A percentile compares a stretch with the other conserved stretches of the same genome.
These are phyloP conservation scores for Onchidella celtica DNA, from an alignment of 2,888 invertebrate genomes.

Conservation along the genomic window DNA sequence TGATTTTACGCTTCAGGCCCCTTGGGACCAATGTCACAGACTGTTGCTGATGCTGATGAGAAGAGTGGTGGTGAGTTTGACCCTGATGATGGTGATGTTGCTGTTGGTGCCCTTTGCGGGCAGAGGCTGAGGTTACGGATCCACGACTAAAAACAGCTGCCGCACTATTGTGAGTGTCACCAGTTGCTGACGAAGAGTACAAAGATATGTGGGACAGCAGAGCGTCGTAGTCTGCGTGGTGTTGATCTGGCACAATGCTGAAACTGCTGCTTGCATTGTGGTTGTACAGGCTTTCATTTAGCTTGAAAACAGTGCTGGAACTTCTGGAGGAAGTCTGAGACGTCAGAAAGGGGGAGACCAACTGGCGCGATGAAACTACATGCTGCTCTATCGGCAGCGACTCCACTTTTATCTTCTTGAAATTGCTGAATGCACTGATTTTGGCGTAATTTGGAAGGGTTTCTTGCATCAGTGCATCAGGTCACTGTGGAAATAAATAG, in stretches of 20 bases:
- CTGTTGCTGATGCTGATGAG: background rate
- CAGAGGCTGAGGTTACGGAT: slow-evolving; percentile 38
- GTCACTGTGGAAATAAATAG: slow-evolving; percentile 8
- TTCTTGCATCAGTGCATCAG: slow-evolving; percentile 73
- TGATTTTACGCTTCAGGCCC: slow-evolving; percentile 23
- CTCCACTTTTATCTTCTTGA: slow-evolving; percentile 75
- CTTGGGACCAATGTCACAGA: background rate
- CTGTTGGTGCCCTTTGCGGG: slow-evolving; percentile 41
- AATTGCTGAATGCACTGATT: slow-evolving; percentile 71
- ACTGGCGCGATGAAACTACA: slow-evolving; percentile 64
- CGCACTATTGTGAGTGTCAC: slow-evolving; percentile 30
- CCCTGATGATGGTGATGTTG: slow-evolving; percentile 16
- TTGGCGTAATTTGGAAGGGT: slow-evolving; percentile 67
- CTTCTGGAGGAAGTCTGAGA: slow-evolving; percentile 7
- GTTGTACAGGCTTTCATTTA: slow-evolving; percentile 47
- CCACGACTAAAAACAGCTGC: slow-evolving; percentile 31
- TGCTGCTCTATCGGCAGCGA: slow-evolving; percentile 63
- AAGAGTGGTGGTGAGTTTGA: background rate
- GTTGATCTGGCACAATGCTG: slow-evolving; percentile 39
- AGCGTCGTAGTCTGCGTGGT: slow-evolving; percentile 39
- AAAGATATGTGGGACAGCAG: slow-evolving; percentile 38
- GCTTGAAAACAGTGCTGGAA: background rate
- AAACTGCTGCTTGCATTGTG: slow-evolving; percentile 45
- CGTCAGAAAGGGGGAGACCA: slow-evolving; percentile 63
- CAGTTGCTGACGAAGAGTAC: slow-evolving; percentile 18